Evolutionary conservation across 2,797 vertebrate species (phyloP), one percentile per base, ranked within the genome.

Genomic region (Moxostoma hubbsi): DNA sequence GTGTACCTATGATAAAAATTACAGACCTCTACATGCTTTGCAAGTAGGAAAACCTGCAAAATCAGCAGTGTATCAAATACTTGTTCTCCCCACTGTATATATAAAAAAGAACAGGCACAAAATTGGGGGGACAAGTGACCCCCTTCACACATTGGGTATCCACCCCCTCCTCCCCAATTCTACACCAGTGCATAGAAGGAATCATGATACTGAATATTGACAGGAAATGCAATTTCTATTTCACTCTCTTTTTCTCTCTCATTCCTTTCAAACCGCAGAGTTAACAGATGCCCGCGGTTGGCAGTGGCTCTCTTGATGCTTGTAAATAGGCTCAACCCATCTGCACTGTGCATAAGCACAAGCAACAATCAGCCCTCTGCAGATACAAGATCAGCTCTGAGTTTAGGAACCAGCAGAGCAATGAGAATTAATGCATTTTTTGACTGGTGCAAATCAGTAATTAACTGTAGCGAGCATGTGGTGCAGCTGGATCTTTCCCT

Each of bases 271-370:
- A 76, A 80, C 59, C 18, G 67, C 64, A 71, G 66, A 77, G 82
- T 75, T 84, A 87, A 80, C 86, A 86, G 86, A 88, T 87, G 86
- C 81, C 83, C 67, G 65, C 43, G 78, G 75, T 84, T 88, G 85
- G 79, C 74, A 81, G 75, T 47, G 68, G 78, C 83, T 78, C 85
- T 79, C 75, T 66, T 73, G 67, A 62, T 75, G 79, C 69, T 80
- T 79, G 81, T 83, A 85, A 82, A 84, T 75, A 84, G 74, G 49
- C 73, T 73, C 77, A 49, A 67, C 75, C 86, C 83, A 86, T 86
- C 83, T 86, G 82, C 72, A 81, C 76, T 47, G 76, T 74, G 67
- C 64, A 75, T 70, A 62, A 68, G 50, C 58, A 65, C 72, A 57
- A 76, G 68, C 58, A 70, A 58, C 67, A 46, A 53, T 64, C 68